Conservation (phyloP, 1,140 invertebrate genomes). For the Drosophila prosaltans region DNA sequence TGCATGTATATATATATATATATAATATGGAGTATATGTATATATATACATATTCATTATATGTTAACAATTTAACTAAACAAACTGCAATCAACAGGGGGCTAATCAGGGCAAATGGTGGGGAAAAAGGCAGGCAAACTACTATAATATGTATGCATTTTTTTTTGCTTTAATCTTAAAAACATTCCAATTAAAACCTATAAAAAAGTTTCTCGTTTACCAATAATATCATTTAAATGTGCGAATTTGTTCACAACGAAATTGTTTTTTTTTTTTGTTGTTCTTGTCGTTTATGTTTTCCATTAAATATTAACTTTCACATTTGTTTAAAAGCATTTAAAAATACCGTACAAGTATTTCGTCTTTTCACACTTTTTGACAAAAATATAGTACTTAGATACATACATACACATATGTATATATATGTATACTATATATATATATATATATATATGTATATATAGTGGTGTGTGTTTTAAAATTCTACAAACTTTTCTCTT, state of each 20-base stretch:
- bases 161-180: slow-evolving; percentile 40
- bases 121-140: slow-evolving; percentile 2
- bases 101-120: neutral
- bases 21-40: slow-evolving; percentile 8
- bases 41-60: slow-evolving; percentile 41
- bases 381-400: slow-evolving; percentile 63
- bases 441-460: slow-evolving; percentile 1
- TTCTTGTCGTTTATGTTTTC: slow-evolving; percentile 7
- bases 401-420: slow-evolving; percentile 35
- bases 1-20: slow-evolving; percentile 28
- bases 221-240: slow-evolving; percentile 41
- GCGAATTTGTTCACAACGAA: slow-evolving; percentile 61
- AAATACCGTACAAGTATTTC: slow-evolving; percentile 54
- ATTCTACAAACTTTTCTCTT: slow-evolving; percentile 11
- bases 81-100: slow-evolving; percentile 69
- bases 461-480: slow-evolving; percentile 1
- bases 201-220: slow-evolving; percentile 50
- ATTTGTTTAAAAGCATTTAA: slow-evolving; percentile 72
- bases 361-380: slow-evolving; percentile 37
- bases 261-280: slow-evolving; percentile 36
- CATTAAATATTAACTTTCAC: slow-evolving; percentile 41
- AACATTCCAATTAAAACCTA: slow-evolving; percentile 68
- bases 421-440: slow-evolving; percentile 8
- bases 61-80: slow-evolving; percentile 75
- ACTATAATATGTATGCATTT: neutral